Evolutionary conservation across 2,113 vertebrate genomes (phyloP).

Genomic region (Prunella fulvescens): DNA sequence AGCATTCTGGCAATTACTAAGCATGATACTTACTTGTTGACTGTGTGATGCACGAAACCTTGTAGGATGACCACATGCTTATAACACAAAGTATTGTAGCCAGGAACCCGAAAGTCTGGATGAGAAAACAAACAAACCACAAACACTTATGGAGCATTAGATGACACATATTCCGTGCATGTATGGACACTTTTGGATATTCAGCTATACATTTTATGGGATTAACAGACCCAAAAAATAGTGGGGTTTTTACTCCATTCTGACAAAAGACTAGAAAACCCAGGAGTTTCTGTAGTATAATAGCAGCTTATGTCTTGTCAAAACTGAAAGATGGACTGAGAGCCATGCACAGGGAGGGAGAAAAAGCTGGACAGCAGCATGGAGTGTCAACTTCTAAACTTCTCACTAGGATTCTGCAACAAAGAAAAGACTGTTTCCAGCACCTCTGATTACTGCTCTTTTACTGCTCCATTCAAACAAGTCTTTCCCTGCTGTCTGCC

Average conservation of each 20-base stretch:
- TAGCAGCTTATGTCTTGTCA: neutral
- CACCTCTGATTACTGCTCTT: neutral
- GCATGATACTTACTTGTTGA: constrained; percentile 76
- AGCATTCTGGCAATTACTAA: neutral
- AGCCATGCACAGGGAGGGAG: neutral
- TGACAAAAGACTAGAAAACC: neutral
- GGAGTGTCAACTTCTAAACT: neutral
- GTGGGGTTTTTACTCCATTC: neutral
- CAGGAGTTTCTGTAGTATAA: neutral
- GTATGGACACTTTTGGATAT: neutral
- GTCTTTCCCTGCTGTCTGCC: neutral
- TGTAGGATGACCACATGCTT: constrained; percentile 89
- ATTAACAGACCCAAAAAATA: neutral
- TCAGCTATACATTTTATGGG: neutral
- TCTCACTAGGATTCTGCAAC: neutral
- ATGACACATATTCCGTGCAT: neutral
- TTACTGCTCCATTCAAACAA: neutral
- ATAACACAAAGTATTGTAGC: constrained; percentile 85
- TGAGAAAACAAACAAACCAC: constrained; percentile 34
- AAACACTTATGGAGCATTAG: neutral
- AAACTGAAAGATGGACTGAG: neutral
- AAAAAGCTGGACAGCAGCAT: neutral
- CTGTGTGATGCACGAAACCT: constrained; percentile 82
- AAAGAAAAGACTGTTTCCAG: neutral
- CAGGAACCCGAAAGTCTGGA: constrained; percentile 89